phyloP scores from a whole-genome alignment of 2,797 vertebrate species.

The Acrossocheilus wenchowensis region DNA sequence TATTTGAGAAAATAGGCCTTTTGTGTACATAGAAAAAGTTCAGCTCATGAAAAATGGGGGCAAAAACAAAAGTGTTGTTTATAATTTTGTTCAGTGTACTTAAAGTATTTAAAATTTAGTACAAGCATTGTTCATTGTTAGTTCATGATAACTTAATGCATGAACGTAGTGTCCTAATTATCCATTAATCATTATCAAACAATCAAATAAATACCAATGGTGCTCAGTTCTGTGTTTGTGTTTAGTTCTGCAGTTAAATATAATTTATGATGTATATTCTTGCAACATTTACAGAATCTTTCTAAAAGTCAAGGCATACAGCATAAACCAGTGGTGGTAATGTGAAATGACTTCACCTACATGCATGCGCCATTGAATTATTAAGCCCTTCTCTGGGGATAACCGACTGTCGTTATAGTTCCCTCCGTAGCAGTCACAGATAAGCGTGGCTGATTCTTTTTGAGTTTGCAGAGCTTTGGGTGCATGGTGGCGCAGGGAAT shows the following conservation, averaged over 20 bases:
- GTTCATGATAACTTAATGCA: not conserved
- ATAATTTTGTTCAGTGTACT: not conserved
- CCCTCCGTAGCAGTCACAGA: conserved; percentile 73
- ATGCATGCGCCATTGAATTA: conserved; percentile 80
- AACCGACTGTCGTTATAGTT: conserved; percentile 78
- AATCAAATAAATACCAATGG: not conserved
- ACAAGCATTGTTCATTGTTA: not conserved
- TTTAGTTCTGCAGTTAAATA: not conserved
- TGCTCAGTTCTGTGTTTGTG: not conserved
- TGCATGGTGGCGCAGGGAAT: conserved; percentile 70
- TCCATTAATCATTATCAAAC: not conserved
- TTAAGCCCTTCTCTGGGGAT: conserved; percentile 79
- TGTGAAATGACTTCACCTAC: conserved; percentile 80
- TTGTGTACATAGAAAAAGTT: no score
- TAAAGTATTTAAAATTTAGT: not conserved
- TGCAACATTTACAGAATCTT: not conserved
- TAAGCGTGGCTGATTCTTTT: conserved; percentile 79
- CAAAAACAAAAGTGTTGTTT: no score
- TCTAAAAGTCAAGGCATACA: not conserved
- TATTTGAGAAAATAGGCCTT: no score
- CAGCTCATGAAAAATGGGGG: no score
- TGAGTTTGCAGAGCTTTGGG: conserved; percentile 69
- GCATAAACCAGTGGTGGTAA: conserved; percentile 66
- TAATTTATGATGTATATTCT: not conserved
- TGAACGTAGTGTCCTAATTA: not conserved